Evolutionary conservation across 2,797 vertebrate species (phyloP), one percentile per base, ranked within the genome.

Genomic region (Typhlichthys eigenmanni): DNA sequence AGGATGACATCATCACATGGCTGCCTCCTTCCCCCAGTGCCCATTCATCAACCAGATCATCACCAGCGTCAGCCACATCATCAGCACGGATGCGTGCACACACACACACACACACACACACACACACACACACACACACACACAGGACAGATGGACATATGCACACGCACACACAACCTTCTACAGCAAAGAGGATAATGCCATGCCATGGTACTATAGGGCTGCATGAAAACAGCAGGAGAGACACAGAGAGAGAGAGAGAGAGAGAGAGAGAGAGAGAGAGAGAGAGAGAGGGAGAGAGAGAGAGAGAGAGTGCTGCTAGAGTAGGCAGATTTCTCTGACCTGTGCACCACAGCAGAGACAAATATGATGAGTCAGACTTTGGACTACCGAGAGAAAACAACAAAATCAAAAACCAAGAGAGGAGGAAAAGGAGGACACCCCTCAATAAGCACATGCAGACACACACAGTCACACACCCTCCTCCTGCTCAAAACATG

Each of bases 381-480:
- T 68, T 57, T 34, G 24, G 66, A 57, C 76, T 82, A 68, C 69
- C 57, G 66, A 72, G 74, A 61, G 66, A 84, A 77, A 87, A 86
- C 80, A 85, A 79, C 79, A 83, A 81, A 68, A 78, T 71, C 14
- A 81, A 77, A 80, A 83, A 74, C 62, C 57, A 65, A 55, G 32
- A 61, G 48, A 72, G 64, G 64, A 66, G 64, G 61, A 57, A 68
- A 60, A 29, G 59, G 48, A 72, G 62, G 63, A 68, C 61, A 71
- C 24, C 63, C 58, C 55, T 34, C 43, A 19, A 6, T 60, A 46
- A 24, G 48, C 43, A 53, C 49, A 62, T 58, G 58, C 71, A 69
- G 2, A 5, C 17, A 53, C 16, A 12, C 19, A 24, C 45, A 14
- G 58, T 93, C 97, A 95, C 91, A 99, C 97, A 38, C 6, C 62